These are phyloP conservation scores for Periplaneta americana DNA, from an alignment of 1,140 invertebrate species.

Conservation along the genomic window DNA sequence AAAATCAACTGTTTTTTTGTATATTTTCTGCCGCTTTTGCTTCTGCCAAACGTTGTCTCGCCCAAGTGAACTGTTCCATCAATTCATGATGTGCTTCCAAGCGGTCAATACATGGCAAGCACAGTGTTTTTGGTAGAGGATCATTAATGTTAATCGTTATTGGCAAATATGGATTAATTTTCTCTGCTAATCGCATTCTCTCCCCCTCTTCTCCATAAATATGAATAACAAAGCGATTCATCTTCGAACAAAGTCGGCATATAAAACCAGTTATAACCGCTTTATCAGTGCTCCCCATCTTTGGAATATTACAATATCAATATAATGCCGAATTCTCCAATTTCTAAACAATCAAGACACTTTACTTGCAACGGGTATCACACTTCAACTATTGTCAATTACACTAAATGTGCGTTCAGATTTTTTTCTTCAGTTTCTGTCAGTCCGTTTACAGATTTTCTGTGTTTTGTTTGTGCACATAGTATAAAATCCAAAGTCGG, in stretches of 20 bases:
- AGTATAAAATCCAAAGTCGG: too few species aligned
- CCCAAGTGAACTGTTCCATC: constrained; percentile 48
- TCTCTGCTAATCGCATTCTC: constrained; percentile 61
- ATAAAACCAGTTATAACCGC: constrained; percentile 70
- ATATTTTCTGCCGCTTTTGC: constrained; percentile 5
- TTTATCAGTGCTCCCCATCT: constrained; percentile 69
- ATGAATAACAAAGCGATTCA: constrained; percentile 70
- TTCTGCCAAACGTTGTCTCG: constrained; percentile 31
- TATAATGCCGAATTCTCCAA: not conserved
- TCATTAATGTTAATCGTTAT: constrained; percentile 66
- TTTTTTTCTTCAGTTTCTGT: too few species aligned
- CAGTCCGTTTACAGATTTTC: too few species aligned
- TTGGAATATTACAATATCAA: constrained; percentile 10
- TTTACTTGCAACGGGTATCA: not conserved
- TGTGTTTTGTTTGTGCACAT: too few species aligned
- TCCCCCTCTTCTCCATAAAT: constrained; percentile 70
- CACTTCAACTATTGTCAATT: not conserved
- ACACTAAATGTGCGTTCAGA: not conserved
- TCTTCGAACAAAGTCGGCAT: constrained; percentile 72
- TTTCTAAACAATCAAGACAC: not conserved
- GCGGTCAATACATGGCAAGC: constrained; percentile 58
- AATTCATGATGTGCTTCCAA: constrained; percentile 63
- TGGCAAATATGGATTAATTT: constrained; percentile 68
- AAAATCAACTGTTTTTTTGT: not conserved
- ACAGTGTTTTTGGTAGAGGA: constrained; percentile 67